Percentiles rank a stretch among this genome's conserved stretches.
Evolutionary conservation across 2,113 vertebrate genomes (phyloP).

Genomic region (Buteo buteo): DNA sequence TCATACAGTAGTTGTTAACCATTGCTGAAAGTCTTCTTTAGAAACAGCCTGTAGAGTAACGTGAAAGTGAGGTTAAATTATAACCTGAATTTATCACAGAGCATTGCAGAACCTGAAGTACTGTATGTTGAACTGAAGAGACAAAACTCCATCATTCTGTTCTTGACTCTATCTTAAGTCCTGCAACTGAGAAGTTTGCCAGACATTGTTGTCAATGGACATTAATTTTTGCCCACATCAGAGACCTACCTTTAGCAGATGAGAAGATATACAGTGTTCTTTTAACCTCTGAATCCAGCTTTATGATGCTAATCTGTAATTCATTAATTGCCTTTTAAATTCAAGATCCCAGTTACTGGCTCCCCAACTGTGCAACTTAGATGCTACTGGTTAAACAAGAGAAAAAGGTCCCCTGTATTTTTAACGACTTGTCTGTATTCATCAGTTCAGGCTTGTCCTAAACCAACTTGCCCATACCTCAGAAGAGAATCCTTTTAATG

Average conservation of each 20-base stretch:
- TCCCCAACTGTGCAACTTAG: background rate
- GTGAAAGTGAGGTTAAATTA: background rate
- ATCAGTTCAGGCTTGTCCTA: background rate
- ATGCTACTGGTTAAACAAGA: background rate
- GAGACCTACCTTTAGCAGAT: background rate
- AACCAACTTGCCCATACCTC: background rate
- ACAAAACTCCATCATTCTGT: background rate
- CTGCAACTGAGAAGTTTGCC: background rate
- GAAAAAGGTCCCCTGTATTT: background rate
- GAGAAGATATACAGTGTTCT: background rate
- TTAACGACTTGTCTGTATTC: background rate
- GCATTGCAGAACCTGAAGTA: background rate
- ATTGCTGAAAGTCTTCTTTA: background rate
- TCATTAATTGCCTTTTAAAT: background rate
- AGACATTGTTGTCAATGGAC: background rate
- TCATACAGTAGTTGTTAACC: background rate
- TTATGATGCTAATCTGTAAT: background rate
- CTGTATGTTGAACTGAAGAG: background rate
- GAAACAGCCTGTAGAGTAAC: background rate
- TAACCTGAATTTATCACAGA: background rate
- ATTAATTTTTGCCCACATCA: background rate
- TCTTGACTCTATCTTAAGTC: background rate
- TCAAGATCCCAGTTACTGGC: background rate
- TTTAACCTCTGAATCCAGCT: background rate
- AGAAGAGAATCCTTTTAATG: background rate